phyloP scores from a whole-genome alignment of 2,113 vertebrate genomes.

The Sula dactylatra region DNA sequence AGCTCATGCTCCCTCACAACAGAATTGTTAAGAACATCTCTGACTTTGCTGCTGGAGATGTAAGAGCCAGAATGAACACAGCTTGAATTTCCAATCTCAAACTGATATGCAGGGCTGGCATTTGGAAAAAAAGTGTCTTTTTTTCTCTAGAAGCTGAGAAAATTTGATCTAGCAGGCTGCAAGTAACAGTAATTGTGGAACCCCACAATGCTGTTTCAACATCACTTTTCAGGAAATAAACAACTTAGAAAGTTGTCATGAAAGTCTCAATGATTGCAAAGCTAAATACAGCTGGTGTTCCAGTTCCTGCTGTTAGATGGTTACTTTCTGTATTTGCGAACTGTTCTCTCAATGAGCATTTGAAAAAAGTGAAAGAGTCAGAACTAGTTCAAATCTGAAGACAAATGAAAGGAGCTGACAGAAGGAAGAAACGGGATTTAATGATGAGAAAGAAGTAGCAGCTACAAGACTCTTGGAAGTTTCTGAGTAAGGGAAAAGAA shows the following conservation, averaged over 20 bases:
- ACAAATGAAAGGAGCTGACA: neutral
- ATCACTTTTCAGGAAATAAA: conserved; percentile 26
- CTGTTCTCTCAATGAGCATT: neutral
- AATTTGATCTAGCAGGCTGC: neutral
- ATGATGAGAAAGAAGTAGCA: neutral
- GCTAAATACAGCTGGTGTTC: conserved; percentile 33
- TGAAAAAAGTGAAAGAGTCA: neutral
- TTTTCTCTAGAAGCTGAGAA: neutral
- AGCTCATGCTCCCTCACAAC: neutral
- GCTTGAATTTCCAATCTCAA: neutral
- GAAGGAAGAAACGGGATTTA: neutral
- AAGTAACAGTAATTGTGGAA: neutral
- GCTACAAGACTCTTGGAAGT: neutral
- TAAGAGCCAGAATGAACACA: neutral
- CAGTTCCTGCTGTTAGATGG: neutral
- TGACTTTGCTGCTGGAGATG: neutral
- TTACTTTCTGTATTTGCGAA: neutral
- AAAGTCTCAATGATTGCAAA: conserved; percentile 14
- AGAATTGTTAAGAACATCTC: neutral
- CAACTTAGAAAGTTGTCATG: conserved; percentile 15
- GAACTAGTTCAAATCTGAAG: neutral
- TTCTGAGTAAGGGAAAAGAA: neutral
- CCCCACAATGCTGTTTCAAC: conserved; percentile 2
- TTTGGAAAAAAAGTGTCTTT: neutral
- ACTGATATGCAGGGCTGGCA: neutral